Conservation (phyloP, 2,113 vertebrate genomes). For the Cyanoramphus novaezelandiae region DNA sequence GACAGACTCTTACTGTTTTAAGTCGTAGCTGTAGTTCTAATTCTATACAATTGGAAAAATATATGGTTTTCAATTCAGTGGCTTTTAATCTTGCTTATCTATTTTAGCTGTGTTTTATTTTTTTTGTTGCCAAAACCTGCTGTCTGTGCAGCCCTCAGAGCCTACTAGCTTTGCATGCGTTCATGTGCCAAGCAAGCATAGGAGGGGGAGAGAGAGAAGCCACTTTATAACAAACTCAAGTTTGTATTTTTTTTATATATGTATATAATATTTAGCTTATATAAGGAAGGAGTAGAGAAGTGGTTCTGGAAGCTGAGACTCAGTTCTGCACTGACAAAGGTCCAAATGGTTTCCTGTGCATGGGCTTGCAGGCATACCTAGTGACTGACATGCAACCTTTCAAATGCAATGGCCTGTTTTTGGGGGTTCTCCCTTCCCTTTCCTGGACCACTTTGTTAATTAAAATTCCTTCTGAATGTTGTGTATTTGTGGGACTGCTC, state of each 20-base stretch:
- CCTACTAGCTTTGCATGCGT: conserved; percentile 92
- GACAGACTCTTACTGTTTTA: conserved; percentile 75
- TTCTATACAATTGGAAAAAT: conserved; percentile 70
- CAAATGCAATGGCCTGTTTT: conserved; percentile 20
- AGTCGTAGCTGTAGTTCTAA: conserved; percentile 79
- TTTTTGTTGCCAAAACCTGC: conserved; percentile 77
- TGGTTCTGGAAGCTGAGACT: conserved; percentile 31
- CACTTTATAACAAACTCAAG: conserved; percentile 40
- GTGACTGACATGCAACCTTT: conserved; percentile 47
- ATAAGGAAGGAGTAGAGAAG: not conserved
- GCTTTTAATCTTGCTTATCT: conserved; percentile 78
- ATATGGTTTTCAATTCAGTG: conserved; percentile 72
- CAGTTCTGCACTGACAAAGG: conserved; percentile 58
- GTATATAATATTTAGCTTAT: conserved; percentile 27
- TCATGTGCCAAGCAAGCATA: conserved; percentile 87
- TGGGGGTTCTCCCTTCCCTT: conserved; percentile 29
- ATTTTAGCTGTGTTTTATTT: conserved; percentile 70
- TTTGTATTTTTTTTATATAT: conserved; percentile 53
- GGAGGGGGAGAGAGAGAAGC: conserved; percentile 60
- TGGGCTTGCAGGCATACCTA: conserved; percentile 54
- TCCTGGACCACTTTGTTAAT: conserved; percentile 76
- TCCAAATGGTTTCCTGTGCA: conserved; percentile 52
- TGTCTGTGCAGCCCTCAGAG: conserved; percentile 71
- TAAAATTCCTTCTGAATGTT: conserved; percentile 80
- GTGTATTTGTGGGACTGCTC: conserved; percentile 68